Percentiles rank a stretch among this genome's conserved stretches.
Evolutionary conservation across 2,113 vertebrate species (phyloP).

Genomic region (Anser cygnoides): DNA sequence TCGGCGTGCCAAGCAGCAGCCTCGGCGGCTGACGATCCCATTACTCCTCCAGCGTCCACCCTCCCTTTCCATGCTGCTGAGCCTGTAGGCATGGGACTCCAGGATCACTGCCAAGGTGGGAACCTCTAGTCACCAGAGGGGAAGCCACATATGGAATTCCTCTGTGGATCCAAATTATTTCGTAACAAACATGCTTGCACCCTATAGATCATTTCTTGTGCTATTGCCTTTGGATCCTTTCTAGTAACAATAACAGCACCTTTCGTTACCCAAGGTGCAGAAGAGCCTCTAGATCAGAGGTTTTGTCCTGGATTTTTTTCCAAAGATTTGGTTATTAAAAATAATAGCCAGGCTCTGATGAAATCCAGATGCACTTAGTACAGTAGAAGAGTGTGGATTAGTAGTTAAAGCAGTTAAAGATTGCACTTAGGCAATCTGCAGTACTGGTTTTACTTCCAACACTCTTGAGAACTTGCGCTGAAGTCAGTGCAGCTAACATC

Average conservation of each 20-base stretch:
- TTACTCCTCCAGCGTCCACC: constrained; percentile 64
- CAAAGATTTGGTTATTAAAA: neutral
- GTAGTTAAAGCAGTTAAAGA: neutral
- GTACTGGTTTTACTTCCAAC: neutral
- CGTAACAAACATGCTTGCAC: constrained; percentile 26
- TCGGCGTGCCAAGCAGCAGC: constrained; percentile 72
- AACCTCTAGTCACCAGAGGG: constrained; percentile 54
- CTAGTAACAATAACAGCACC: neutral
- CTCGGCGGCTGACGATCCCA: constrained; percentile 51
- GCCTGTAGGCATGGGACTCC: constrained; percentile 51
- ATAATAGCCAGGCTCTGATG: neutral
- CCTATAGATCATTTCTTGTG: neutral
- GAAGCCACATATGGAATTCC: constrained; percentile 60
- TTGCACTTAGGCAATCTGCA: neutral
- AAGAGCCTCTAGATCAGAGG: constrained; percentile 13
- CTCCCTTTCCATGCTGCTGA: constrained; percentile 48
- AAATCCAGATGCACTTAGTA: constrained; percentile 5
- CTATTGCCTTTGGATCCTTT: constrained; percentile 23
- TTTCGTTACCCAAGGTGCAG: neutral
- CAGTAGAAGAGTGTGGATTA: neutral
- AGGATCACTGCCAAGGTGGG: constrained; percentile 67
- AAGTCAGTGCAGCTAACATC: neutral
- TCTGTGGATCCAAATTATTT: constrained; percentile 38
- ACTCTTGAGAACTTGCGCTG: neutral
- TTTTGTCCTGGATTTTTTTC: constrained; percentile 10